Conservation (phyloP, 1,140 invertebrate genomes). For the Drosophila mayri region DNA sequence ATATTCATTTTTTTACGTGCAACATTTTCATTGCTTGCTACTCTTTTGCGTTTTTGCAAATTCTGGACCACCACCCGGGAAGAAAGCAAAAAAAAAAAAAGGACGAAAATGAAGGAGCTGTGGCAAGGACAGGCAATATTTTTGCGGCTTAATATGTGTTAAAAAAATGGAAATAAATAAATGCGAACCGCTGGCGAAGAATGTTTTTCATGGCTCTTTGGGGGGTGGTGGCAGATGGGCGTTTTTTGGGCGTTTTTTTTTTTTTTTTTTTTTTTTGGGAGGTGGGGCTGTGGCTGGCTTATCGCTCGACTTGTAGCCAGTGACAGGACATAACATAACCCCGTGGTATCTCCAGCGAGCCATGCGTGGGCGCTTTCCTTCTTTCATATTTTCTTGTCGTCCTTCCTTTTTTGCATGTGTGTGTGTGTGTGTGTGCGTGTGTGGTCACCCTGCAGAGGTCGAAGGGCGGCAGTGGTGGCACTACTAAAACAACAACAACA, state of each 20-base stretch:
- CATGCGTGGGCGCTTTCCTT: constrained; percentile 64
- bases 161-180: constrained; percentile 58
- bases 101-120: constrained; percentile 7
- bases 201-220: constrained; percentile 31
- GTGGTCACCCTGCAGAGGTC: constrained; percentile 61
- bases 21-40: not conserved
- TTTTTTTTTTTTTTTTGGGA: not conserved
- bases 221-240: constrained; percentile 3
- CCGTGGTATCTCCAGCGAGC: constrained; percentile 67
- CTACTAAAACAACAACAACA: constrained; percentile 15
- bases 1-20: not conserved
- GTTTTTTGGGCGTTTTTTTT: constrained; percentile 1
- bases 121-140: constrained; percentile 66
- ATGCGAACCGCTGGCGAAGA: constrained; percentile 51
- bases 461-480: constrained; percentile 1
- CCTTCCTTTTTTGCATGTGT: constrained; percentile 7
- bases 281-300: constrained; percentile 37
- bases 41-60: constrained; percentile 40
- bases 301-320: constrained; percentile 68
- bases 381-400: constrained; percentile 3
- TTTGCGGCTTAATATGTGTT: constrained; percentile 80
- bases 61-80: constrained; percentile 31
- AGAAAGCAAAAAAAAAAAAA: constrained; percentile 10
- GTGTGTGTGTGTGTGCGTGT: constrained; percentile 35
- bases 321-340: constrained; percentile 82